Evolutionary conservation across 2,888 invertebrate genomes (phyloP).

Genomic region (Tetragonisca angustula): DNA sequence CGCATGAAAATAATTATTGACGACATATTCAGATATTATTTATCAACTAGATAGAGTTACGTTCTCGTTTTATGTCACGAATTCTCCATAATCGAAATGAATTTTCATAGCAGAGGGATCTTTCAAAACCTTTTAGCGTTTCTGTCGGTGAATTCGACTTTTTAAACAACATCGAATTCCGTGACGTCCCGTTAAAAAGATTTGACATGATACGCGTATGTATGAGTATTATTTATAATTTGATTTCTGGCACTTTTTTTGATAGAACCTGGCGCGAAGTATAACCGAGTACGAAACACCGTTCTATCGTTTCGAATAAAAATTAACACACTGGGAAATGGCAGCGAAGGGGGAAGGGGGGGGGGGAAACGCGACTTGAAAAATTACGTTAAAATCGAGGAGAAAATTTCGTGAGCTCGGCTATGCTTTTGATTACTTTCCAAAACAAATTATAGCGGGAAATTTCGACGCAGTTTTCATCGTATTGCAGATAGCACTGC

Average conservation of each 20-base stretch:
- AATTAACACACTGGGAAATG: background rate
- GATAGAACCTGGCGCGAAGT: background rate
- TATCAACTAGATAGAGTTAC: too few species aligned
- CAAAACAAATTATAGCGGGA: conserved; percentile 36
- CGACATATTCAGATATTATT: too few species aligned
- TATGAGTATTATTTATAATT: too few species aligned
- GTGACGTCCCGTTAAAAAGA: background rate
- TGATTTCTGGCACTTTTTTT: background rate
- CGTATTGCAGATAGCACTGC: conserved; percentile 37
- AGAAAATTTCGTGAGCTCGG: background rate
- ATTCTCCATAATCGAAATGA: too few species aligned
- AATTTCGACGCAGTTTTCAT: conserved; percentile 56
- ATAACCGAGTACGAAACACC: too few species aligned
- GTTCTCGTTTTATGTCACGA: too few species aligned
- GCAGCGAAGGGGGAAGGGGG: too few species aligned
- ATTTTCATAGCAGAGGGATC: background rate
- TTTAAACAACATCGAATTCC: background rate
- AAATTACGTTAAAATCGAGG: background rate
- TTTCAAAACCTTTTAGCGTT: background rate
- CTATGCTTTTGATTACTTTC: conserved; percentile 34
- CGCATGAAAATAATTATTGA: too few species aligned
- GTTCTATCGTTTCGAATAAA: background rate
- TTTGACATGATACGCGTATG: background rate
- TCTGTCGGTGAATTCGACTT: background rate
- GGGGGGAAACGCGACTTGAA: background rate